phyloP scores from a whole-genome alignment of 2,113 vertebrate species.

The Notothenia coriiceps region DNA sequence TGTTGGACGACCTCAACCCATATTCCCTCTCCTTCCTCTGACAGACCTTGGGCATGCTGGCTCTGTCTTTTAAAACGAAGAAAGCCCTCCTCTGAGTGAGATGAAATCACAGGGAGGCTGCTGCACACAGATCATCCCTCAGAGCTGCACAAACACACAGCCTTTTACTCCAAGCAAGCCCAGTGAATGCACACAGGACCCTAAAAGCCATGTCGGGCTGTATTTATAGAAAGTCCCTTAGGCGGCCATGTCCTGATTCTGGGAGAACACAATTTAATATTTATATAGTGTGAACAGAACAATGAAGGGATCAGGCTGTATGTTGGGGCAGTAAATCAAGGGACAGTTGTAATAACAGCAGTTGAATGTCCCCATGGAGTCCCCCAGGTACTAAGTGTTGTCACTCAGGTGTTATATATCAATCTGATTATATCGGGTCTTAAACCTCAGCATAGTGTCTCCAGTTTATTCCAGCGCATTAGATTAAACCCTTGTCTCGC shows the following conservation, averaged over 20 bases:
- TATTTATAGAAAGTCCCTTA: slow-evolving; percentile 82
- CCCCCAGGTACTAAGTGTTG: not conserved
- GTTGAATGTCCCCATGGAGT: slow-evolving; percentile 15
- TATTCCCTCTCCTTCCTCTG: slow-evolving; percentile 22
- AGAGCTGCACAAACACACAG: slow-evolving; percentile 63
- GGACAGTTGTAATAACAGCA: slow-evolving; percentile 48
- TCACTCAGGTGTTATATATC: slow-evolving; percentile 21
- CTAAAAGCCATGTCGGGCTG: slow-evolving; percentile 78
- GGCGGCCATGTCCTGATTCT: slow-evolving; percentile 78
- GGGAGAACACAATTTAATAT: slow-evolving; percentile 78
- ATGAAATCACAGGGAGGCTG: slow-evolving; percentile 60
- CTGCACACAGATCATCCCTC: slow-evolving; percentile 67
- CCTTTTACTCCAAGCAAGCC: slow-evolving; percentile 69
- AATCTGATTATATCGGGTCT: slow-evolving; percentile 39
- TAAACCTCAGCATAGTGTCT: slow-evolving; percentile 18
- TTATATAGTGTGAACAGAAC: slow-evolving; percentile 72
- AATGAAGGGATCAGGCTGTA: slow-evolving; percentile 55
- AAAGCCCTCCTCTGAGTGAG: slow-evolving; percentile 45
- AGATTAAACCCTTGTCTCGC: slow-evolving; percentile 30
- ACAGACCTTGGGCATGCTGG: slow-evolving; percentile 41
- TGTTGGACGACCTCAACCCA: slow-evolving; percentile 32
- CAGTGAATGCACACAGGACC: slow-evolving; percentile 65
- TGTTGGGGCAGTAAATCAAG: slow-evolving; percentile 55
- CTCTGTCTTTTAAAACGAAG: slow-evolving; percentile 38
- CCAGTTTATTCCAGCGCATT: slow-evolving; percentile 23